Evolutionary conservation across 2,797 vertebrate species (phyloP).

Genomic region (Gambelia wislizenii): DNA sequence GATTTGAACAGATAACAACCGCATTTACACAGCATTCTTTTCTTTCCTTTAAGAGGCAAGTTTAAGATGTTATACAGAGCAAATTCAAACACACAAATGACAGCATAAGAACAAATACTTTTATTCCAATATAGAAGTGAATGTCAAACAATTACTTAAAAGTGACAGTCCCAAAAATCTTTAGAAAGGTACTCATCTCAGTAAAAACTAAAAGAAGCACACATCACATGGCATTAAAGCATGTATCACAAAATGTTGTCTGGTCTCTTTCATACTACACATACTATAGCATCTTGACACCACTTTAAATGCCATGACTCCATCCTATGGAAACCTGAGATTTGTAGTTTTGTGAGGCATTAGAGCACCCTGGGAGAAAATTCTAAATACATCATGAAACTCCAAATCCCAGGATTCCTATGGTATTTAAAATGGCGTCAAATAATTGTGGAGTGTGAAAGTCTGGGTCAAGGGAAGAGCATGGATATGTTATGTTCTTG

Average conservation of each 20-base stretch:
- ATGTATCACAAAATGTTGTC: neutral
- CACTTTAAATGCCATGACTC: no score
- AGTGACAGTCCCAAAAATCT: neutral
- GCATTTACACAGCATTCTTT: no score
- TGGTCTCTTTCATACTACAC: neutral
- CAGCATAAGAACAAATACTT: neutral
- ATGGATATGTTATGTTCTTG: neutral
- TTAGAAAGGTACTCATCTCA: neutral
- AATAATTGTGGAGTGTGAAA: no score
- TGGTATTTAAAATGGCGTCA: no score
- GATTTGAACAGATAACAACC: neutral
- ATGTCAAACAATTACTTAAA: neutral
- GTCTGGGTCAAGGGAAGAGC: neutral
- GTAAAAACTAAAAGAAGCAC: neutral
- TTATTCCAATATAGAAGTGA: neutral
- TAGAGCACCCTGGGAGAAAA: no score
- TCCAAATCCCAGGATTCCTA: no score
- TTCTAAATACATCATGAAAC: no score
- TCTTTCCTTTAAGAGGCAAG: neutral
- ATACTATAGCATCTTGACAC: no score
- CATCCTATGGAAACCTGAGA: no score
- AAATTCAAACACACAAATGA: neutral
- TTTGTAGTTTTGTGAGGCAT: no score
- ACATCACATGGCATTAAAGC: neutral
- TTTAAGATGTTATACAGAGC: neutral